phyloP scores from a whole-genome alignment of 1,140 invertebrate species.

The Dinoponera quadriceps region DNA sequence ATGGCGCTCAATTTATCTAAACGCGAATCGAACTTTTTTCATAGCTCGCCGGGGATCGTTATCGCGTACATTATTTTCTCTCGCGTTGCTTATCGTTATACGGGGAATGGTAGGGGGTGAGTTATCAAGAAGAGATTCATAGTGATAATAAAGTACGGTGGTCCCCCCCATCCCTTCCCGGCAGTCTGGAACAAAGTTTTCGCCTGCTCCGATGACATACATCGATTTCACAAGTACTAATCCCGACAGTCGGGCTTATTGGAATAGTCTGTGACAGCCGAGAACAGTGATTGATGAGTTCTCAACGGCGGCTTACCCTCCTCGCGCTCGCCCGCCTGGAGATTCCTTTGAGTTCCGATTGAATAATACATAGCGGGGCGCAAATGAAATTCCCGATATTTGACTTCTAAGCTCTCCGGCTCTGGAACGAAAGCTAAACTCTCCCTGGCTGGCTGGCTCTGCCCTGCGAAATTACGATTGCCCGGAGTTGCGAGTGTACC shows the following conservation, averaged over 20 bases:
- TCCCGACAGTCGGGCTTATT: constrained; percentile 50
- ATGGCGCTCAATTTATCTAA: not conserved
- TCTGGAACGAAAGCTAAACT: constrained; percentile 25
- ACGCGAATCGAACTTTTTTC: not conserved
- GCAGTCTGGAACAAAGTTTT: constrained; percentile 42
- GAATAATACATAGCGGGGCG: constrained; percentile 53
- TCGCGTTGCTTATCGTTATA: not conserved
- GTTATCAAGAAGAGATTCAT: not conserved
- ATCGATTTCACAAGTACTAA: constrained; percentile 56
- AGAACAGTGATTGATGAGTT: constrained; percentile 61
- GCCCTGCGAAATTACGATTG: constrained; percentile 67
- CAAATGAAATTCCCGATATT: constrained; percentile 69
- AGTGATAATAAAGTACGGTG: not conserved
- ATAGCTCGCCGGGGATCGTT: too few relatives aligned
- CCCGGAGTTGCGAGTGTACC: constrained; percentile 41
- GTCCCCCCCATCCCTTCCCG: not conserved
- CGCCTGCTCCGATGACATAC: constrained; percentile 48
- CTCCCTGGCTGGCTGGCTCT: constrained; percentile 12
- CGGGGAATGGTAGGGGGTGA: not conserved
- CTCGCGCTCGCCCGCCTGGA: constrained; percentile 2
- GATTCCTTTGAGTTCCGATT: constrained; percentile 57
- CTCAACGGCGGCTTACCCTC: constrained; percentile 48
- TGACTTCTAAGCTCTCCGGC: constrained; percentile 59
- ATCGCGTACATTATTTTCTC: not conserved
- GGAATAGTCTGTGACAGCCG: constrained; percentile 56